Percentiles rank a stretch among this genome's conserved stretches.
Conservation (phyloP, 2,113 vertebrate genomes). For the Hymenochirus boettgeri region DNA sequence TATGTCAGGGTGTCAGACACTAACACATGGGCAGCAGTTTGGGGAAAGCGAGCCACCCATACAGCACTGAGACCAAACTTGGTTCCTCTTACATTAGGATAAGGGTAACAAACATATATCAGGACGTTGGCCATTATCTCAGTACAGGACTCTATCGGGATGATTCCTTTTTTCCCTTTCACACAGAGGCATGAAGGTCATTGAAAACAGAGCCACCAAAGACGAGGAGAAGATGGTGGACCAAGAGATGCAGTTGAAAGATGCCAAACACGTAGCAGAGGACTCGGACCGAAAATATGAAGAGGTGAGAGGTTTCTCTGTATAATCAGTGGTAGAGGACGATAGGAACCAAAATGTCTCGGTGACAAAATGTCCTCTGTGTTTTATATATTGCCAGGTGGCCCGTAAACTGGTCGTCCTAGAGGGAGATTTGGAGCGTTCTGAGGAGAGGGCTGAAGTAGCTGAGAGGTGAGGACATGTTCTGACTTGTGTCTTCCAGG, state of each 20-base stretch:
- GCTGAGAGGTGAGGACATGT: slow-evolving; percentile 91
- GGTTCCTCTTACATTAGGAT: too few relatives aligned
- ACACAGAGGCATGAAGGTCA: slow-evolving; percentile 97
- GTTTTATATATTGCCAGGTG: slow-evolving; percentile 63
- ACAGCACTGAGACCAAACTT: too few relatives aligned
- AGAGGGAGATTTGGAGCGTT: slow-evolving; percentile 93
- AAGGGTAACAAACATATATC: too few relatives aligned
- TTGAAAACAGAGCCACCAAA: slow-evolving; percentile 92
- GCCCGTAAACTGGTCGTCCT: slow-evolving; percentile 94
- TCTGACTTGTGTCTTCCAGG: too few relatives aligned
- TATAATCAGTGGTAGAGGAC: not conserved
- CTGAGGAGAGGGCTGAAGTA: slow-evolving; percentile 93
- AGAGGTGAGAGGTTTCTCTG: slow-evolving; percentile 70
- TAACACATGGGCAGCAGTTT: too few relatives aligned
- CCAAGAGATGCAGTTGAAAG: slow-evolving; percentile 98
- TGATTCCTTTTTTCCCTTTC: too few relatives aligned
- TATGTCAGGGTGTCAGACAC: too few relatives aligned
- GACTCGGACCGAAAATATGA: slow-evolving; percentile 98
- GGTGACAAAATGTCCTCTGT: not conserved
- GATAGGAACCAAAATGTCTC: too few relatives aligned
- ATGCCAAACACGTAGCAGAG: slow-evolving; percentile 96
- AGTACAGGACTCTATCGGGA: too few relatives aligned
- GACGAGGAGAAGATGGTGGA: slow-evolving; percentile 98
- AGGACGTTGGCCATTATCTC: too few relatives aligned
- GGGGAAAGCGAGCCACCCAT: too few relatives aligned